Percentiles rank a stretch among this genome's conserved stretches.
Evolutionary conservation across 2,888 invertebrate species (phyloP).

Genomic region (Megamerina dolium): DNA sequence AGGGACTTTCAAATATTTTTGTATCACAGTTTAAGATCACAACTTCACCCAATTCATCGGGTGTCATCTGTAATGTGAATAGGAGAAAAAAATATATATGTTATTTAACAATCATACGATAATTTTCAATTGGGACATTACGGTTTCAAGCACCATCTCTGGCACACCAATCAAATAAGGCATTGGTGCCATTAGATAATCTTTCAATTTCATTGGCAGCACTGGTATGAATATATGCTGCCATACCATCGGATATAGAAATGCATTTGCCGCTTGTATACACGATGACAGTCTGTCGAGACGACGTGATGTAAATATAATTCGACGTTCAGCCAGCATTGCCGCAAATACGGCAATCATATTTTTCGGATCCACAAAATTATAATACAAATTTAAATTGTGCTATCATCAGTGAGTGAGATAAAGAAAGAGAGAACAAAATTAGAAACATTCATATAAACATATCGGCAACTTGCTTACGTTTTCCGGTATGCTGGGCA

Average conservation of each 20-base stretch:
- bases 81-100: conserved; percentile 2
- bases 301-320: conserved; percentile 86
- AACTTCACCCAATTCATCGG: conserved; percentile 86
- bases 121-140: conserved; percentile 25
- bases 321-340: conserved; percentile 87
- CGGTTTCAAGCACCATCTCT: conserved; percentile 62
- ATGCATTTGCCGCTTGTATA: conserved; percentile 87
- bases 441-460: neutral
- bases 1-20: conserved; percentile 78
- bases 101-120: neutral
- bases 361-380: conserved; percentile 88
- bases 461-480: conserved; percentile 55
- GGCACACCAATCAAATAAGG: conserved; percentile 96
- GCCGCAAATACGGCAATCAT: conserved; percentile 96
- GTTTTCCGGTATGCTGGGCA: conserved; percentile 94
- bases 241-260: conserved; percentile 98
- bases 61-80: conserved; percentile 52
- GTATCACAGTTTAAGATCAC: conserved; percentile 91
- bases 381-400: conserved; percentile 95
- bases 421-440: conserved; percentile 3
- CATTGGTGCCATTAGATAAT: conserved; percentile 93
- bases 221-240: conserved; percentile 98
- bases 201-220: conserved; percentile 79
- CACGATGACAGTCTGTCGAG: conserved; percentile 86
- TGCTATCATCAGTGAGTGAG: conserved; percentile 58